These are phyloP conservation scores for Hafferia zeledoni DNA, from an alignment of 2,797 vertebrate species.

Conservation along the genomic window DNA sequence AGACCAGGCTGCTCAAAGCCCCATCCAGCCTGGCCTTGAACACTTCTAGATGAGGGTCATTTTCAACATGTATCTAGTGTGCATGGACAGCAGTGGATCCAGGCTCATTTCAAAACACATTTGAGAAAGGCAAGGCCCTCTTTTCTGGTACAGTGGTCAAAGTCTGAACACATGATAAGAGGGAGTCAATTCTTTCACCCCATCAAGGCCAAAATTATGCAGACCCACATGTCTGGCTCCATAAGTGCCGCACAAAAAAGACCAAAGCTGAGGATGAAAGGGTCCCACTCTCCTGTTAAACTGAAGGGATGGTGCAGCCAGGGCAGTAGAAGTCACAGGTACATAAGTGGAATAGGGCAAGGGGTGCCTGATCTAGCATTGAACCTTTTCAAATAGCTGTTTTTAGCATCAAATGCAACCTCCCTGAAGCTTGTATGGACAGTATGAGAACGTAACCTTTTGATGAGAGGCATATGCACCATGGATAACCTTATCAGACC, in stretches of 20 bases:
- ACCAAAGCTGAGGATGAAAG: background rate
- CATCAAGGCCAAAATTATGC: background rate
- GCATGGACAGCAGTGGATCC: background rate
- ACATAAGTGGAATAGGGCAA: background rate
- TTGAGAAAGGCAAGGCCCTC: background rate
- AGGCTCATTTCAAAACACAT: background rate
- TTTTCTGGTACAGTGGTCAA: background rate
- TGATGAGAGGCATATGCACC: background rate
- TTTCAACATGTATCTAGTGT: background rate
- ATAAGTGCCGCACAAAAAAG: background rate
- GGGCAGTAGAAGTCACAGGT: background rate
- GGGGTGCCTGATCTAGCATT: background rate
- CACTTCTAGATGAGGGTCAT: background rate
- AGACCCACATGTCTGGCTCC: background rate
- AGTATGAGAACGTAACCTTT: background rate
- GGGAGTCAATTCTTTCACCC: background rate
- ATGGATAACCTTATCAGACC: slow-evolving; percentile 27
- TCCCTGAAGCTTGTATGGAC: background rate
- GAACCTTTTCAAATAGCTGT: background rate
- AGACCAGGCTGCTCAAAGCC: background rate
- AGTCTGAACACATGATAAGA: background rate
- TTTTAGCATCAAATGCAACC: background rate
- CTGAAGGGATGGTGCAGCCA: too few species aligned
- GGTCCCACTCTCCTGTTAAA: background rate
- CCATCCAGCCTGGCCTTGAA: background rate